Evolutionary conservation across 2,888 invertebrate genomes (phyloP).

Genomic region (Pseudococcus viburni): DNA sequence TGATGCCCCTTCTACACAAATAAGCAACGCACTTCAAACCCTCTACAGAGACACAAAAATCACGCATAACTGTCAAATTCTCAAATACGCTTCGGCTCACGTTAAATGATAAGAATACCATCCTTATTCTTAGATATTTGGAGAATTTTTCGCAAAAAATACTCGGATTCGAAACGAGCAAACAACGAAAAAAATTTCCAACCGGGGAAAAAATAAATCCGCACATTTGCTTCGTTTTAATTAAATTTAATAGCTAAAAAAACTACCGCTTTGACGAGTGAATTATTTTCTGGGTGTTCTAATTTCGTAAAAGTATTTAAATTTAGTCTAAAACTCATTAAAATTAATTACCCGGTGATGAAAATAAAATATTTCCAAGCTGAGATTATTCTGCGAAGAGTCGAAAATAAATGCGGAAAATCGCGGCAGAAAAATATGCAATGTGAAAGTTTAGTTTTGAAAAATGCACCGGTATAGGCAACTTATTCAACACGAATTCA

Average conservation of each 20-base stretch:
- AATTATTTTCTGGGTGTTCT: neutral
- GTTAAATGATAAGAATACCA: neutral
- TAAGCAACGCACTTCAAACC: neutral
- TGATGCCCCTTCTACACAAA: neutral
- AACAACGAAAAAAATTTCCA: neutral
- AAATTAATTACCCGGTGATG: neutral
- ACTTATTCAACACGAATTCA: neutral
- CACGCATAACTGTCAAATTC: neutral
- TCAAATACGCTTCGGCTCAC: neutral
- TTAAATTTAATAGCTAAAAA: conserved; percentile 24
- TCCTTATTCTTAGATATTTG: too few relatives aligned
- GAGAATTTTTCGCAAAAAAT: neutral
- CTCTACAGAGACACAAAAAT: neutral
- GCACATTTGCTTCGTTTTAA: neutral
- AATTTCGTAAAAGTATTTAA: neutral
- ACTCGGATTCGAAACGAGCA: neutral
- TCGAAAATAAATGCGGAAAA: neutral
- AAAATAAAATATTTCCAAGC: neutral
- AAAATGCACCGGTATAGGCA: conserved; percentile 24
- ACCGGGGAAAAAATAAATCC: neutral
- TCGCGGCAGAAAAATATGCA: neutral
- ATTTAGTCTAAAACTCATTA: neutral
- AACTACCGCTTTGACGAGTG: neutral
- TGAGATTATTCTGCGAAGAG: neutral
- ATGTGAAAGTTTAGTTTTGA: neutral